phyloP scores from a whole-genome alignment of 1,140 invertebrate genomes.

The Schlechtendalia chinensis region DNA sequence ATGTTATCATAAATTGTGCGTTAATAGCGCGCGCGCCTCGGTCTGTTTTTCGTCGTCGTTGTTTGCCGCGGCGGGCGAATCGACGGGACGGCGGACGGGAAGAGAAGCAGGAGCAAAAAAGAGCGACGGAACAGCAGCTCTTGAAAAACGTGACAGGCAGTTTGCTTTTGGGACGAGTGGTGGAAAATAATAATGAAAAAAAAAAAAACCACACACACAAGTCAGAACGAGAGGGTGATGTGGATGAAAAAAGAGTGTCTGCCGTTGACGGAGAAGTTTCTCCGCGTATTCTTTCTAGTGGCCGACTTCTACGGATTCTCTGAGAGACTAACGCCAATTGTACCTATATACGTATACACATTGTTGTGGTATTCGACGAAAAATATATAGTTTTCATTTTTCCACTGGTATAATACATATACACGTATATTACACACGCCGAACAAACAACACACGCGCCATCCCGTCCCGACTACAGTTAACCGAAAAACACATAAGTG shows the following conservation, averaged over 20 bases:
- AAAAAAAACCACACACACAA: background rate
- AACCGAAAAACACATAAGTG: background rate
- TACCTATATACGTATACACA: background rate
- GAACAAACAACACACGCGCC: too few species aligned
- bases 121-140: background rate
- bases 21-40: background rate
- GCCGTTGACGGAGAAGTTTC: constrained; percentile 33
- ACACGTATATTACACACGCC: background rate
- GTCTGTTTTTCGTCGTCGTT: background rate
- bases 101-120: background rate
- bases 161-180: constrained; percentile 33
- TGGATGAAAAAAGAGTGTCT: background rate
- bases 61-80: background rate
- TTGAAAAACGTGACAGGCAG: constrained; percentile 39
- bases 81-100: too few species aligned
- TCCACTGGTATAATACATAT: background rate
- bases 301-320: constrained; percentile 5
- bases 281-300: constrained; percentile 17
- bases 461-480: background rate
- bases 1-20: constrained; percentile 33
- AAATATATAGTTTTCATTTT: background rate
- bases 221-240: too few species aligned
- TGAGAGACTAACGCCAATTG: background rate
- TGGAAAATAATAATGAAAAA: constrained; percentile 46
- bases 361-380: background rate